Base-by-base conservation (phyloP, 30 jellyfish, hydroid and myxozoan genomes). In the Chironex yamaguchii region DNA sequence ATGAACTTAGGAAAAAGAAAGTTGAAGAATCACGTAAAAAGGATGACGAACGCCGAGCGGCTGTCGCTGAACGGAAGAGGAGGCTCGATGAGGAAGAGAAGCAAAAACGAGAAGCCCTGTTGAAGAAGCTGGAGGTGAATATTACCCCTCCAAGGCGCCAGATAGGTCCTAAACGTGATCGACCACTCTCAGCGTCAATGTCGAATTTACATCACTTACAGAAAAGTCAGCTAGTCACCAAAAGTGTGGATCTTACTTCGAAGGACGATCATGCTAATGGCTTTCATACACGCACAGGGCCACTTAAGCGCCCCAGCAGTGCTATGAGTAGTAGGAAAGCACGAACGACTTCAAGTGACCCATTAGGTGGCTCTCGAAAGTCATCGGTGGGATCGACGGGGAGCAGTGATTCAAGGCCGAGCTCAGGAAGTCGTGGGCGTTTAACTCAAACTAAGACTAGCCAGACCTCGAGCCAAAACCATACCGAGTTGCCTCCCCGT, bases 41-140 rank as follows among this genome's bases (percentile, higher is more conserved):
- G 34, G 97, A 89, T 26, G 91, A 89, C n/a, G 97, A 89, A 25
- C 71, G 83, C 34, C 84, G 97, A 14, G 74, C 89, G 33, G 97
- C 93, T 58, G 91, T 89, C 28, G 65, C 67, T 52, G 97, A 89
- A 70, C 52, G 97, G 36, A 79, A 79, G 53, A 89, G 49, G 86
- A 79, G 76, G 53, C 52, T 89, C 31, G 90, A 75, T 2, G 90
- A 79, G 67, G 97, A 88, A 29, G 97, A 89, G 34, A 81, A 54
- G 22, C 48, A 34, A 25, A 89, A 72, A 66, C 81, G 76, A 9
- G 93, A 79, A 31, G 97, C 97, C 0, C 26, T 89, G 64, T 28
- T 89, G 66, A 89, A 89, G 65, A 89, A 89, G 74, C 64, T 89
- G 20, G 62, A 67, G n/a, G 80, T 82, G 0, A 13, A 88, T 20